phyloP scores from a whole-genome alignment of 2,797 vertebrate genomes.

The Calcarius lapponicus region DNA sequence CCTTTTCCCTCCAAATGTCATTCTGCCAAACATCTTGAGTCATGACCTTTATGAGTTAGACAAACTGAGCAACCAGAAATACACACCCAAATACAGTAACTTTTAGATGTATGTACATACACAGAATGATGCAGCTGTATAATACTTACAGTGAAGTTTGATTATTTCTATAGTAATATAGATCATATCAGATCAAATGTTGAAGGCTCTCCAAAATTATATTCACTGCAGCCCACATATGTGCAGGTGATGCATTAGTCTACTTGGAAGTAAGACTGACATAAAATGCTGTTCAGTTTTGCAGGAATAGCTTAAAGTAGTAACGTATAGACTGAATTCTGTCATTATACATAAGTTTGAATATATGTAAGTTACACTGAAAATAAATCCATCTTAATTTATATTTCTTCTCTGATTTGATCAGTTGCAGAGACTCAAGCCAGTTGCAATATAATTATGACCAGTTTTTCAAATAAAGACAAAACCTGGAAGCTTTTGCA shows the following conservation, averaged over 20 bases:
- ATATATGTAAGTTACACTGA: neutral
- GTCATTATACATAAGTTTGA: neutral
- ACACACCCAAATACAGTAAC: neutral
- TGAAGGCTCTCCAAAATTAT: neutral
- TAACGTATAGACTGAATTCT: neutral
- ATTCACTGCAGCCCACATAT: neutral
- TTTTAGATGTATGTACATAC: neutral
- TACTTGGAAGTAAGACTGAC: neutral
- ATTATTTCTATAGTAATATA: neutral
- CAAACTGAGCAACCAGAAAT: neutral
- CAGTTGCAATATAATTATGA: neutral
- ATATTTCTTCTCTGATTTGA: neutral
- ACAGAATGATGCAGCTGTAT: neutral
- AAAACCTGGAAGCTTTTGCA: neutral
- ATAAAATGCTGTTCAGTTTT: neutral
- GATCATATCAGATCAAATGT: neutral
- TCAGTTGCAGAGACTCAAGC: neutral
- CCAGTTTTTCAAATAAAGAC: neutral
- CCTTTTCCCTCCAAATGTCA: neutral
- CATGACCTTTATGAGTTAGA: neutral
- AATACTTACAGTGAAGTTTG: neutral
- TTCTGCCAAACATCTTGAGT: neutral
- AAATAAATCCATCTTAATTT: neutral
- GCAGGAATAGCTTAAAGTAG: neutral
- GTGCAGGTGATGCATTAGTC: neutral